Conservation (phyloP, 2,113 vertebrate species). For the Ahaetulla prasina region DNA sequence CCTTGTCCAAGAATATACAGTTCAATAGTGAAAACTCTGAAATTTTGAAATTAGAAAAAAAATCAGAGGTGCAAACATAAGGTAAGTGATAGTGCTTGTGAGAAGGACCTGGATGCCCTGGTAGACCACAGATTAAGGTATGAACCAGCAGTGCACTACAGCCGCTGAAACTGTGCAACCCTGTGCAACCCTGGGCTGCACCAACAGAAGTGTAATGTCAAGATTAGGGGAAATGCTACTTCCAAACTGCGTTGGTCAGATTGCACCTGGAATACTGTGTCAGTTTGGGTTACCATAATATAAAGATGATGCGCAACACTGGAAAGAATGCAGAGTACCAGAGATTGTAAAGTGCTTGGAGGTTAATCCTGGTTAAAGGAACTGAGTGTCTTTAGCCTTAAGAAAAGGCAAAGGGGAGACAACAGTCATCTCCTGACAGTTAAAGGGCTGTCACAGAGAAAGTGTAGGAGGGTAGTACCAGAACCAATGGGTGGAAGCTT, state of each 20-base stretch:
- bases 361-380: background rate
- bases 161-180: background rate
- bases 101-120: background rate
- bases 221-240: background rate
- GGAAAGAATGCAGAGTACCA: background rate
- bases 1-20: background rate
- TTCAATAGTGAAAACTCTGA: background rate
- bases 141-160: background rate
- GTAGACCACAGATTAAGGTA: background rate
- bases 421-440: background rate
- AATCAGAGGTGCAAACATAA: background rate
- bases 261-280: background rate
- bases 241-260: background rate
- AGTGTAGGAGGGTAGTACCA: background rate
- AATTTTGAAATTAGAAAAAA: background rate
- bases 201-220: background rate
- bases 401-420: background rate
- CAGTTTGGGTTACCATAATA: background rate
- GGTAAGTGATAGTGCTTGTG: background rate
- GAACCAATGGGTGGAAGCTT: background rate
- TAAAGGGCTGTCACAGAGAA: background rate
- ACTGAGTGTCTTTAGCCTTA: background rate
- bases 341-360: background rate
- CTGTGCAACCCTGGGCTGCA: background rate
- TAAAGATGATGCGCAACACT: background rate